Base-by-base conservation (phyloP, 2,113 vertebrate genomes). In the Heterocephalus glaber region DNA sequence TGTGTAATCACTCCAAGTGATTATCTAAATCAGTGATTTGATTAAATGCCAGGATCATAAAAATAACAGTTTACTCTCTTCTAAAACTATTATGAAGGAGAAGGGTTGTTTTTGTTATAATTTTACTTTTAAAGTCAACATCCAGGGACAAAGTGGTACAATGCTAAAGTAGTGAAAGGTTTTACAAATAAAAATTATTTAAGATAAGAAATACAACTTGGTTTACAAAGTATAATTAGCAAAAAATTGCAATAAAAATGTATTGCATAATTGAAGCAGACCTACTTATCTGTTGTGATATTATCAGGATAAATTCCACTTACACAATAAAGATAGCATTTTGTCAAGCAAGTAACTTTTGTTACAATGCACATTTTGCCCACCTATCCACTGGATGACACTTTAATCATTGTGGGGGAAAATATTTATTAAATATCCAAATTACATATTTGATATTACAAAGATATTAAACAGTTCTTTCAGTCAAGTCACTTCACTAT, bases 181-280 rank as follows among this genome's bases (percentile, higher is more conserved):
- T 17, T 72, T 63, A 87, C 41, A 87, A 87, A 86, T 65, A 86
- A 80, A 90, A 90, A 70, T 41, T 52, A 68, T 88, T 83, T 65
- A 92, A 94, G 49, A 61, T 44, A 70, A 56, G 3, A 66, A 80
- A 54, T 2, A 26, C 47, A 28, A 52, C 54, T 30, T 66, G 22
- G n/a, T 80, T 96, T 89, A 85, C 7, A 85, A 68, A 92, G 58
- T n/a, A 10, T 70, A 58, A 77, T 87, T 60, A 74, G 35, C 16
- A 92, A 91, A 89, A 81, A 49, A 49, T n/a, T 38, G 3, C 63
- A 87, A 65, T 33, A 70, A 87, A 66, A n/a, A 66, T 14, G 33
- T 83, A 60, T n/a, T 72, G 19, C 11, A 47, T 77, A 83, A 54
- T 12, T 47, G 52, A 93, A 77, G 8, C n/a, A 49, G 44, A 85